These are phyloP conservation scores for Pachycephus smyrnensis DNA, from an alignment of 2,888 invertebrate genomes.

Conservation along the genomic window DNA sequence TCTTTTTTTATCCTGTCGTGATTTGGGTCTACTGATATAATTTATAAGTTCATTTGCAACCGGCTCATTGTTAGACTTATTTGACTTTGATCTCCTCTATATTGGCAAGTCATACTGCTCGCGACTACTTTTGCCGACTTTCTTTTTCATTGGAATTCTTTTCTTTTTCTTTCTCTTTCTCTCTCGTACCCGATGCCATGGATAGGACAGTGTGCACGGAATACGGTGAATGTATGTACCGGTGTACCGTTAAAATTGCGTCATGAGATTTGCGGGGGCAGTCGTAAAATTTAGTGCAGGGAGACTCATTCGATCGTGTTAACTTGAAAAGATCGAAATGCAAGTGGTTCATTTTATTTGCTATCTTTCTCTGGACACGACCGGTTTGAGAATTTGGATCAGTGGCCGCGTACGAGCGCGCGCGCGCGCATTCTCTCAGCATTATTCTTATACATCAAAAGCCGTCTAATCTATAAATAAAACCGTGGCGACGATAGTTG, in stretches of 20 bases:
- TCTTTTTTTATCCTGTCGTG: neutral
- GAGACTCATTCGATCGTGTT: neutral
- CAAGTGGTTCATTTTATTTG: constrained; percentile 26
- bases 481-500: neutral
- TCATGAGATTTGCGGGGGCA: neutral
- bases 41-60: neutral
- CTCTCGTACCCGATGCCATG: neutral
- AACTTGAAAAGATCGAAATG: constrained; percentile 36
- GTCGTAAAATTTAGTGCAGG: neutral
- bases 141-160: neutral
- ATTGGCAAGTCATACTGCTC: neutral
- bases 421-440: neutral
- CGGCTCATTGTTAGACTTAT: neutral
- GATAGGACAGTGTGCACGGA: neutral
- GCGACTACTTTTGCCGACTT: neutral
- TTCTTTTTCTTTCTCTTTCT: neutral
- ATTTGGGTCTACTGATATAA: neutral
- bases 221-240: neutral
- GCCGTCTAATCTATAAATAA: neutral
- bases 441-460: neutral
- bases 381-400: neutral
- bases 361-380: neutral
- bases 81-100: neutral
- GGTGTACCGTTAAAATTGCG: neutral
- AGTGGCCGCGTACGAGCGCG: neutral